Conservation (phyloP, 1,140 invertebrate genomes). For the Drosophila truncata region DNA sequence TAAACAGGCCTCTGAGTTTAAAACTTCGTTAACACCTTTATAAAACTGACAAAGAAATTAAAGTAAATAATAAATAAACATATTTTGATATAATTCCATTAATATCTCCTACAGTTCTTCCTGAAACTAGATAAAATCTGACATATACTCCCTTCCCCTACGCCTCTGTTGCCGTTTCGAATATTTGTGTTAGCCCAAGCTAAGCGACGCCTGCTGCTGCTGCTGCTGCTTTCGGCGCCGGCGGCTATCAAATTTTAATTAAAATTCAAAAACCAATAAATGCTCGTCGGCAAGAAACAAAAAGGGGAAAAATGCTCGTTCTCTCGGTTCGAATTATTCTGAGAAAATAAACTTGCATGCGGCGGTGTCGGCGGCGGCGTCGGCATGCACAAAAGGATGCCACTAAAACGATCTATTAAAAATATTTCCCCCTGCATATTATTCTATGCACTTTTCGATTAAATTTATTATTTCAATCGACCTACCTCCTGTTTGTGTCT, state of each 20-base stretch:
- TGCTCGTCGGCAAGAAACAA: conserved; percentile 32
- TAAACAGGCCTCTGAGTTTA: too few relatives aligned
- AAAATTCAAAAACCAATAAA: conserved; percentile 73
- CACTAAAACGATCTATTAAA: conserved; percentile 47
- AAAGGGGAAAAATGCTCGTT: conserved; percentile 15
- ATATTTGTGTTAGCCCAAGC: conserved; percentile 37
- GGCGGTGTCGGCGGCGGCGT: conserved; percentile 11
- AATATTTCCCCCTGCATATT: conserved; percentile 54
- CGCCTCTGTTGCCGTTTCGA: conserved; percentile 4
- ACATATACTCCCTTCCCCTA: background rate
- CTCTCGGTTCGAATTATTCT: conserved; percentile 21
- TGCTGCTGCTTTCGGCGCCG: conserved; percentile 41
- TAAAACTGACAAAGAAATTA: background rate
- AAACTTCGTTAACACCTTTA: too few relatives aligned
- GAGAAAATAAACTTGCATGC: conserved; percentile 65
- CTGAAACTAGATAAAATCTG: background rate
- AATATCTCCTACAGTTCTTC: accelerated
- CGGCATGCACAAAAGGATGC: conserved; percentile 42
- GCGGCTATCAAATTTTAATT: conserved; percentile 72
- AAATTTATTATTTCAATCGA: conserved; percentile 37
- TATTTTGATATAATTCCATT: accelerated
- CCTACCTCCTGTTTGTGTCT: conserved; percentile 28
- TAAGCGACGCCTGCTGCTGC: conserved; percentile 21
- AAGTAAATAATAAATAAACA: background rate
- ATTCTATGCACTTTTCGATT: conserved; percentile 50